A percentile compares a stretch with the other conserved stretches of the same genome.
These are phyloP conservation scores for Alethe castanea DNA, from an alignment of 2,113 vertebrate genomes.

Conservation along the genomic window DNA sequence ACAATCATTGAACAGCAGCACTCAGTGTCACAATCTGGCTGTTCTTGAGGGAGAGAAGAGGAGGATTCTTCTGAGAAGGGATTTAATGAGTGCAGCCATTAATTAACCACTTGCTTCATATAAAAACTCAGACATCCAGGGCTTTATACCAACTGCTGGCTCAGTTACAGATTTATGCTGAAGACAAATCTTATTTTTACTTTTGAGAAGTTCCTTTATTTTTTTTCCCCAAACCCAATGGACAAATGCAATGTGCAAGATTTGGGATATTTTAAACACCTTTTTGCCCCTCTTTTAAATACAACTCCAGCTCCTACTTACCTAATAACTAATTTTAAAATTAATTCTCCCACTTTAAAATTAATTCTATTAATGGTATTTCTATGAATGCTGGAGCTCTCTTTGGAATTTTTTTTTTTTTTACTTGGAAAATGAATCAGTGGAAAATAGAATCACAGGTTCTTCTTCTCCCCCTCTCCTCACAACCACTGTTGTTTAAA, in stretches of 20 bases:
- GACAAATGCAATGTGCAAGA: neutral
- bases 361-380: neutral
- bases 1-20: neutral
- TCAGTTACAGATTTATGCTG: neutral
- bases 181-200: neutral
- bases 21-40: neutral
- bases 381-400: neutral
- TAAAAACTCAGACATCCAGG: neutral
- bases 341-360: neutral
- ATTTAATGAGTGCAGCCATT: neutral
- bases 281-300: accelerated
- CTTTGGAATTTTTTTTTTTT: neutral
- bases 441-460: neutral
- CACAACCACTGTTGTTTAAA: neutral
- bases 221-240: neutral
- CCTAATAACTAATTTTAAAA: neutral
- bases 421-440: neutral
- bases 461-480: neutral
- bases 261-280: neutral
- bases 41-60: neutral
- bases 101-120: neutral
- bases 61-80: neutral
- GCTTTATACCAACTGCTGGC: neutral
- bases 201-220: neutral
- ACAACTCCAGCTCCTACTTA: neutral